phyloP scores from a whole-genome alignment of 2,888 invertebrate species.

The Oxystoma pomonae region DNA sequence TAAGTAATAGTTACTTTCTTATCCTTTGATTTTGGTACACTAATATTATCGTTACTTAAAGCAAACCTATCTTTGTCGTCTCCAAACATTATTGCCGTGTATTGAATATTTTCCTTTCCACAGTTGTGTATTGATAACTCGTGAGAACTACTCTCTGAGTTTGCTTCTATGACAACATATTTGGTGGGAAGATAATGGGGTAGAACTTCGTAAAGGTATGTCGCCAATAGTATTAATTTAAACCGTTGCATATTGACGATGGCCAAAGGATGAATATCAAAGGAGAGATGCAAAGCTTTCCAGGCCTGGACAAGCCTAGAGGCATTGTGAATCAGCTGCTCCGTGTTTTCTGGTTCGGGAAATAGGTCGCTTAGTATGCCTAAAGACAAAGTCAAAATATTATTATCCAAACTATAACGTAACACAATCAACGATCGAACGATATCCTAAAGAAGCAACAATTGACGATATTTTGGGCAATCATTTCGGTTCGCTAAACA shows the following conservation, averaged over 20 bases:
- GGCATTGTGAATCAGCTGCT: slow-evolving; percentile 55
- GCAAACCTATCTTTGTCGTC: slow-evolving; percentile 34
- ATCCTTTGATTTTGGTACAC: slow-evolving; percentile 21
- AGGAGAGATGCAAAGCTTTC: slow-evolving; percentile 53
- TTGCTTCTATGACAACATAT: slow-evolving; percentile 48
- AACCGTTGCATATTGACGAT: slow-evolving; percentile 53
- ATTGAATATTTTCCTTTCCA: slow-evolving; percentile 30
- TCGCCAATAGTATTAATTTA: slow-evolving; percentile 57
- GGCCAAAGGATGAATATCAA: slow-evolving; percentile 52
- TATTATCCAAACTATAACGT: too few relatives aligned
- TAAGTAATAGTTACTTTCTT: slow-evolving; percentile 30
- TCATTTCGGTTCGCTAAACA: too few relatives aligned
- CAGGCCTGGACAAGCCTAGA: slow-evolving; percentile 47
- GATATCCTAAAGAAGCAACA: too few relatives aligned
- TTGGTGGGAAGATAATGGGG: slow-evolving; percentile 53
- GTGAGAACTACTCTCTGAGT: slow-evolving; percentile 47
- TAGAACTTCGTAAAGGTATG: slow-evolving; percentile 52
- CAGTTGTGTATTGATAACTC: slow-evolving; percentile 46
- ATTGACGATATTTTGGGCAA: too few relatives aligned
- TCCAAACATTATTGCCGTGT: slow-evolving; percentile 35
- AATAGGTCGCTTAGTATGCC: slow-evolving; percentile 50
- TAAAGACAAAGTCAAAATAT: too few relatives aligned
- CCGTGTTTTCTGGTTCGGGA: slow-evolving; percentile 41
- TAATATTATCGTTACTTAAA: slow-evolving; percentile 14
- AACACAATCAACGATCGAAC: too few relatives aligned